Evolutionary conservation across 2,888 invertebrate genomes (phyloP).

Genomic region (Hypsopygia costalis): DNA sequence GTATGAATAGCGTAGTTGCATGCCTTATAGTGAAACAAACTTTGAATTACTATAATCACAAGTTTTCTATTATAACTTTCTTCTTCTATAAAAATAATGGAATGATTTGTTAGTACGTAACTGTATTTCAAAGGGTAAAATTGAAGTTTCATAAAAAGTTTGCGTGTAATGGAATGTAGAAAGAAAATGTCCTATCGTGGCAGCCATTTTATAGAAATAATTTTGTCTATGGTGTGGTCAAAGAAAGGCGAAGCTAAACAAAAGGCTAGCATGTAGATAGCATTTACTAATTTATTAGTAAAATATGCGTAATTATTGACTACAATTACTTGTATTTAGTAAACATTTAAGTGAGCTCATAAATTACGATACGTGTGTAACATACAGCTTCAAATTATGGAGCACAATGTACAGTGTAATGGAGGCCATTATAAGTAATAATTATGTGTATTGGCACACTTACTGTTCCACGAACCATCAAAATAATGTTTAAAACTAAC

Average conservation of each 20-base stretch:
- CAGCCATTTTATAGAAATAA: conserved; percentile 73
- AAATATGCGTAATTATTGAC: conserved; percentile 47
- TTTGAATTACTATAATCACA: too few species aligned
- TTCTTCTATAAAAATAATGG: too few species aligned
- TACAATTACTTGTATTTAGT: conserved; percentile 38
- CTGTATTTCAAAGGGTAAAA: too few species aligned
- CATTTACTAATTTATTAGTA: conserved; percentile 62
- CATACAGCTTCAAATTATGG: conserved; percentile 53
- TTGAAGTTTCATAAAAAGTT: neutral
- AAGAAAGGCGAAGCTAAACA: conserved; percentile 81
- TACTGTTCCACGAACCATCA: conserved; percentile 62
- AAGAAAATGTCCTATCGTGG: conserved; percentile 56
- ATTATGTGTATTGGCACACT: conserved; percentile 80
- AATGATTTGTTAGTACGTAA: too few species aligned
- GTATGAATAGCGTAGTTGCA: too few species aligned
- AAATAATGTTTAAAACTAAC: conserved; percentile 47
- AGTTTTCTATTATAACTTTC: too few species aligned
- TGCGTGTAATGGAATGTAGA: conserved; percentile 33
- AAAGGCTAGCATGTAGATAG: conserved; percentile 77
- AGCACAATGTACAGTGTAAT: conserved; percentile 77
- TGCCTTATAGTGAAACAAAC: too few species aligned
- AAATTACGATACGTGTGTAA: conserved; percentile 39
- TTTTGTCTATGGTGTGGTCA: conserved; percentile 68
- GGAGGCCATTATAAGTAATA: conserved; percentile 79
- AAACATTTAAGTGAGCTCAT: conserved; percentile 41